Conservation (phyloP, 2,113 vertebrate species). For the Coptodon bakossiorum region DNA sequence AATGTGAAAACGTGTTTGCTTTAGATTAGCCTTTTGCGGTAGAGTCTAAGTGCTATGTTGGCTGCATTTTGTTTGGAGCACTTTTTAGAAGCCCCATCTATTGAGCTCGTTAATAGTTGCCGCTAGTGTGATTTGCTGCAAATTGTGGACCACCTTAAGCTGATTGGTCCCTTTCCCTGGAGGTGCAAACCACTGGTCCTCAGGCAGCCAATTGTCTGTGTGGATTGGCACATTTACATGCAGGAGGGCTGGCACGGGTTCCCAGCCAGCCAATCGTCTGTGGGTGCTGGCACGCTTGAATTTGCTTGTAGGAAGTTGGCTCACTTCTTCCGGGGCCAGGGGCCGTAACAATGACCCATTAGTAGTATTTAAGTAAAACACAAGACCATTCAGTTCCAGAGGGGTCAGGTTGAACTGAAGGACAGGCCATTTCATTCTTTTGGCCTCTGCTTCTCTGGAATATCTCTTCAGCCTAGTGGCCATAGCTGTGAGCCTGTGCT, state of each 20-base stretch:
- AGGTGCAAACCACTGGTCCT: not conserved
- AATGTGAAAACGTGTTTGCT: not conserved
- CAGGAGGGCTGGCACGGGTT: rapidly evolving
- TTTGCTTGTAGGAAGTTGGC: not conserved
- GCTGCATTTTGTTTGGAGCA: not conserved
- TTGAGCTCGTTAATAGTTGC: not conserved
- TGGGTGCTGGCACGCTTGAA: not conserved
- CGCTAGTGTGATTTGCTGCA: not conserved
- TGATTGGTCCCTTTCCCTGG: not conserved
- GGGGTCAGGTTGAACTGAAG: not conserved
- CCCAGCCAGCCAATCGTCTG: not conserved
- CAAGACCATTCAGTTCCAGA: not conserved
- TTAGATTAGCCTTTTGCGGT: not conserved
- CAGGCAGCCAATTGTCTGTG: not conserved
- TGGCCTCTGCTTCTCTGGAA: not conserved
- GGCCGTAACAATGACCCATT: not conserved
- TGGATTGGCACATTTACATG: not conserved
- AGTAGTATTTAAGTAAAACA: not conserved
- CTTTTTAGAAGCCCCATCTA: not conserved
- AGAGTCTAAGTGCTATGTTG: not conserved
- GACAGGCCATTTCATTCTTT: not conserved
- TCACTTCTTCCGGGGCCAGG: not conserved
- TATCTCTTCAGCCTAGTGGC: not conserved
- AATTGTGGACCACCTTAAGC: not conserved
- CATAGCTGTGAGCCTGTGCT: not conserved